Base-by-base conservation (phyloP, 1,140 invertebrate genomes). In the Polyergus mexicanus region DNA sequence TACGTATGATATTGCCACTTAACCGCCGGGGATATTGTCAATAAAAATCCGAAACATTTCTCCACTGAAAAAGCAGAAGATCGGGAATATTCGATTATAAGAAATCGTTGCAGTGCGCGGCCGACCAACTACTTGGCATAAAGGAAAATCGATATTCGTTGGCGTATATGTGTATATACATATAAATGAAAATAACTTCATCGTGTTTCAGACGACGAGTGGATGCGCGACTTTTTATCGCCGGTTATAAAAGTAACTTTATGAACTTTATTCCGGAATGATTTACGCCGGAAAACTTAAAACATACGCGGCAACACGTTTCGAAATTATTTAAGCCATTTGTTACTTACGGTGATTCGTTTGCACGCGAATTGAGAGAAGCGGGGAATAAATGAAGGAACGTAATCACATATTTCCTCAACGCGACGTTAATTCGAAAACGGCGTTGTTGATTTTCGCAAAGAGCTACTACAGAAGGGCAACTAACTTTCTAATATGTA, bases 1-100 rank as follows among this genome's bases (percentile, higher is more conserved):
- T 54, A 54, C 32, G 58, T 76, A 76, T 60, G 74, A 63, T 84
- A 84, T 84, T 84, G 60, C 60, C 60, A 65, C 72, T 84, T 84
- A 76, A 51, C 16, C 54, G 41, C 2, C 10, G 22, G 16, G 58
- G 35, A 84, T 84, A 84, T 84, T 65, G 72, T 77, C 81, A 77
- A 84, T 84, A 84, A 84, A 84, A 22, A 65, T 65, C 35, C 72
- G 44, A 63, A 76, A 60, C 11, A 2, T 63, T 77, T 19, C 47
- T 51, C 47, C 58, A 13, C 38, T 58, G 72, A 54, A 69, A 38
- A 51, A 19, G 5, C 16, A 51, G 16, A 51, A 66, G 28, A 10
- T 41, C 16, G 32, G 58, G 25, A 84, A 54, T 63, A 41, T 22
- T 28, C 32, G 81, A 65, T 76, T 84, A 63, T 51, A 76, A 76